Evolutionary conservation across 2,888 invertebrate species (phyloP).

Genomic region (Drosophila algonquin): DNA sequence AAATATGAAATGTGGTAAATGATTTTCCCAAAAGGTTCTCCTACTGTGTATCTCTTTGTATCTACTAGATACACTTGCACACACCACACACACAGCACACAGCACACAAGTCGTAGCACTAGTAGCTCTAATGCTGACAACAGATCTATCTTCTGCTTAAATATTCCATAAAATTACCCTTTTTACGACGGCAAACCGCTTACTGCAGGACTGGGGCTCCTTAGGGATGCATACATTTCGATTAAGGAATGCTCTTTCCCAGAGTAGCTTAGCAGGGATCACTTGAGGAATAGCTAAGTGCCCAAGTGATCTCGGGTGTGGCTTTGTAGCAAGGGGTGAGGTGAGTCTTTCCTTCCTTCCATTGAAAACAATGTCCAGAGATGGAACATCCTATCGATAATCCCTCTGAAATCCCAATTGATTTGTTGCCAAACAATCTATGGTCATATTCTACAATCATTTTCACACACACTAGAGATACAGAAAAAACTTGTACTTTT

Average conservation of each 20-base stretch:
- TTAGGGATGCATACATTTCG: neutral
- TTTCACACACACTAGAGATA: constrained; percentile 1
- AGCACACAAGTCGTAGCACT: too few species aligned
- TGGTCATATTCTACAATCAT: neutral
- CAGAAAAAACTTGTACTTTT: constrained; percentile 13
- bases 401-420: neutral
- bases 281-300: too few species aligned
- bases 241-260: neutral
- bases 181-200: neutral
- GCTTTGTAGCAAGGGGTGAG: neutral
- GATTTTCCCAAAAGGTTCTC: constrained; percentile 7
- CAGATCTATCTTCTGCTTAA: neutral
- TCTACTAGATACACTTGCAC: neutral
- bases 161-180: neutral
- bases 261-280: neutral
- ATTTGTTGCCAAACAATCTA: neutral
- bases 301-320: too few species aligned
- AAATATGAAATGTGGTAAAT: constrained; percentile 26
- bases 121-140: neutral
- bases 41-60: constrained; percentile 3
- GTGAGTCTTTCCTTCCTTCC: too few species aligned
- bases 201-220: too few species aligned
- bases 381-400: too few species aligned
- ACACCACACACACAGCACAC: too few species aligned
- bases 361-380: too few species aligned